Percentiles rank a stretch among this genome's conserved stretches.
Evolutionary conservation across 2,888 invertebrate genomes (phyloP).

Genomic region (Meandrusa payeni): DNA sequence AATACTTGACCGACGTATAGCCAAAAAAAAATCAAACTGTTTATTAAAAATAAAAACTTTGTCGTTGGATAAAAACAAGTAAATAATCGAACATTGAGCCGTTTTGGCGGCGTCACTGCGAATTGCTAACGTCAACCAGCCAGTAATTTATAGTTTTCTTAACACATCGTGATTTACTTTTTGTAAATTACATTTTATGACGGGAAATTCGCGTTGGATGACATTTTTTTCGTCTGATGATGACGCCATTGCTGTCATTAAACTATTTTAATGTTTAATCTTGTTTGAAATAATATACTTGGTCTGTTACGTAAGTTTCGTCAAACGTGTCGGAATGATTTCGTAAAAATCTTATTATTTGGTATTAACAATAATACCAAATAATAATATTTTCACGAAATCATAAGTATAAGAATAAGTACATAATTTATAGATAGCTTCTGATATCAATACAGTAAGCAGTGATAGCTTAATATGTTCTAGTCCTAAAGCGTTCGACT

Average conservation of each 20-base stretch:
- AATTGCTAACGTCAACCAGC: conserved; percentile 1
- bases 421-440: no score
- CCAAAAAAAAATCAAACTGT: no score
- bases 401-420: no score
- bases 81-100: neutral
- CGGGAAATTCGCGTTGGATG: conserved; percentile 9
- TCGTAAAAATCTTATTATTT: no score
- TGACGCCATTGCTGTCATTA: conserved; percentile 4
- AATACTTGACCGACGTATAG: no score
- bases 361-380: no score
- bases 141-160: conserved; percentile 4
- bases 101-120: neutral
- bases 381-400: no score
- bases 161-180: conserved; percentile 11
- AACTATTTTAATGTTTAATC: conserved; percentile 10
- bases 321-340: no score
- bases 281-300: neutral
- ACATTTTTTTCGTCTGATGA: conserved; percentile 11
- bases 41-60: no score
- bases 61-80: conserved; percentile 1
- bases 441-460: no score
- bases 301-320: neutral
- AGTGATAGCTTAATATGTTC: no score
- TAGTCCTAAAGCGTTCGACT: no score
- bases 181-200: conserved; percentile 16